Evolutionary conservation across 2,113 vertebrate genomes (phyloP), one percentile per base, ranked within the genome.

Genomic region (Myrmecophaga tridactyla): DNA sequence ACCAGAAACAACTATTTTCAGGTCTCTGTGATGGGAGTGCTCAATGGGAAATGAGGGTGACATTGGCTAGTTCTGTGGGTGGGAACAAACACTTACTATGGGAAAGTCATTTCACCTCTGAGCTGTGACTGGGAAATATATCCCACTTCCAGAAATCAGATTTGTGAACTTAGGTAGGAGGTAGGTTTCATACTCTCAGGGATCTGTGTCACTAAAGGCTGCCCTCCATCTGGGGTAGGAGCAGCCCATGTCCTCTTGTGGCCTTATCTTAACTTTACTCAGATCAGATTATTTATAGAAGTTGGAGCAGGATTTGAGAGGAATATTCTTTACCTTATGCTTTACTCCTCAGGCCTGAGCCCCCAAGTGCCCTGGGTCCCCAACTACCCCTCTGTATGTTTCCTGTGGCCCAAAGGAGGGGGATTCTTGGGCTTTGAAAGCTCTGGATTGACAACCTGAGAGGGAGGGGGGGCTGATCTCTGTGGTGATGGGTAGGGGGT

Each of bases 211-310:
- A 53, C 8, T 3, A 5, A 60, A 81, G 31, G 36, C n/a, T 60
- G 82, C 67, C 14, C 27, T 53, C 1, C 0, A 14, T 81, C 43
- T 56, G 46, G 20, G 27, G 25, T 6, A 48, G 53, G 34, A 41
- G n/a, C 15, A 67, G 62, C 13, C 17, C 0, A 0, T 27, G 51
- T 60, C 92, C 78, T 95, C 86, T 67, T 1, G 46, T 62, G 92
- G 81, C 72, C 62, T 73, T 84, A 93, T 36, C 91, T 83, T 93
- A 63, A 86, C 20, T 18, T n/a, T 21, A 85, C 34, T 41, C 69
- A 0, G 6, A 43, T 10, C 4, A 51, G 81, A 90, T 92, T 95
- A 93, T 85, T 84, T 89, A 51, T 15, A 90, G 95, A 46, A 93
- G 56, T 14, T 48, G 51, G 39, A 75, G 70, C 29, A 85, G 85